Base-by-base conservation (phyloP, 2,113 vertebrate genomes). In the Corythoichthys haematopterus region DNA sequence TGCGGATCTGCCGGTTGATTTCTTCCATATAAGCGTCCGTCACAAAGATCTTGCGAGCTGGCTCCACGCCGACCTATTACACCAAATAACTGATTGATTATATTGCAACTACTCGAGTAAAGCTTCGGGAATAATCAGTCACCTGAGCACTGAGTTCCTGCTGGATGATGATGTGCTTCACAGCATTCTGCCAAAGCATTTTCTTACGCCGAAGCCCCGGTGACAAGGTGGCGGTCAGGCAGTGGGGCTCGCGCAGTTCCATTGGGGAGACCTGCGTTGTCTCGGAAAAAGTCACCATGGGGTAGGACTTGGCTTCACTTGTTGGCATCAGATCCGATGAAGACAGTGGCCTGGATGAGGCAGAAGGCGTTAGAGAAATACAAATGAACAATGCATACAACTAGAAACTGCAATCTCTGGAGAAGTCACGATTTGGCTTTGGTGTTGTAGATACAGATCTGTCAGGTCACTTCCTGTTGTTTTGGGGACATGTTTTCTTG, bases 1-100 rank as follows among this genome's bases (percentile, higher is more conserved):
- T 80, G 46, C 89, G 82, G 64, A 92, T 93, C 80, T 92, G 90
- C 36, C 40, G 75, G 86, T 92, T 93, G 80, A 92, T 91, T 58
- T 88, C 89, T 0, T 89, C 73, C 51, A 93, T 91, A 77, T 91
- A 90, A 50, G 88, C 36, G 6, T 91, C 89, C 0, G 89, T 92
- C 74, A 91, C 88, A 52, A 81, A 77, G 57, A 93, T 91, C 68
- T 89, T 88, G 0, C 63, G 78, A 2, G 88, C 86, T 2, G 89
- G 90, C 69, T 91, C 90, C 45, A 90, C 75, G 37, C 87, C 90
- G 20, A 80, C 84, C 88, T 90, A 35, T 43, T 33, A 62, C 61
- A 64, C 14, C 1, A n/a, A 43, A 51, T 0, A 20, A 35, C 8
- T 7, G 36, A 40, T 38, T 3, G n/a, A 35, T 38, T 12, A 35